Evolutionary conservation across 2,113 vertebrate species (phyloP), one percentile per base, ranked within the genome.

Genomic region (Chelonoidis abingdonii): DNA sequence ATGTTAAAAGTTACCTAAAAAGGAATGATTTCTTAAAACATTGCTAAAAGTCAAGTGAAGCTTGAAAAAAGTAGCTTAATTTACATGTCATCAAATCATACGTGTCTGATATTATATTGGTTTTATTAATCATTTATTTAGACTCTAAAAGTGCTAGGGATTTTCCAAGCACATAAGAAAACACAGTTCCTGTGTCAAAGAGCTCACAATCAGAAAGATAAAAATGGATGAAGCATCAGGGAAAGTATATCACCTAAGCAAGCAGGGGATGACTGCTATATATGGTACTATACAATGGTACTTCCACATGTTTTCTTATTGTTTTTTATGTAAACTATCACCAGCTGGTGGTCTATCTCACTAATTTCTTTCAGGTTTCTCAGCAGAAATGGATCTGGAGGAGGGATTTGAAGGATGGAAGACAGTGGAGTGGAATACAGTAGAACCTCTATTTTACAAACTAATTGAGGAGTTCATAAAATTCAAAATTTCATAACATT

Each of bases 1-100:
- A 13, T 27, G 7, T 38, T 31, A 93, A 95, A 95, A 75, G 76
- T 88, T 57, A 41, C 10, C 86, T 88, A 89, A 80, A 86, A 96
- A 84, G 44, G 3, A 9, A 24, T 53, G 75, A 65, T 53, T 4
- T 86, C 56, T 86, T 44, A 90, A 52, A 52, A 49, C 83, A 85
- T 50, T 1, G 59, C 3, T 69, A 75, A 80, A 62, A 19, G 5
- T 56, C 38, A 90, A 87, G 6, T 38, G 13, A 94, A 92, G 7
- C 1, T 89, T 89, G 24, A n/a, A 86, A 9, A 13, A 25, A 44
- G 81, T 57, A 76, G 4, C 59, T 59, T 86, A 80, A 57, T 1
- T 1, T 19, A 69, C 14, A 62, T 49, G 13, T n/a, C 2, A 84
- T 69, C 31, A 87, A 93, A 19, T 89, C 29, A 89, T 76, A 10